Base-by-base conservation (phyloP, 2,797 vertebrate species). In the Sciaenops ocellatus region DNA sequence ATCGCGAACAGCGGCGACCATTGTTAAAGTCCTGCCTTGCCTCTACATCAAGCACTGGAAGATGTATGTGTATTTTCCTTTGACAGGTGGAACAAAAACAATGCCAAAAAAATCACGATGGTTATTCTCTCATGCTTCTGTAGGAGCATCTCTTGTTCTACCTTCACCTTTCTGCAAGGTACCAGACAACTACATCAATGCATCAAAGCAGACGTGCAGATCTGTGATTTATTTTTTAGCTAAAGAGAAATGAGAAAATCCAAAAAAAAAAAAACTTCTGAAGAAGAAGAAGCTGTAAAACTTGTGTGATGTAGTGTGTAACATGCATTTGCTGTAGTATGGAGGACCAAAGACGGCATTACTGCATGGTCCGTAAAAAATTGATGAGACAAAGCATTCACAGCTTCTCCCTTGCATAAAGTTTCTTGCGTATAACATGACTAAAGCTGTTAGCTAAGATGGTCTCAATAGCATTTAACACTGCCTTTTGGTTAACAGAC, bases 1-100 rank as follows among this genome's bases (percentile, higher is more conserved):
- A 63, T 70, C 48, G 22, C 16, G 24, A 83, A 89, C 71, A 86
- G 6, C 55, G 63, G 30, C 55, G 55, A 4, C 48, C 51, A 30
- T 66, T 87, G 67, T 78, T 13, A 34, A 30, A 24, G 72, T 57
- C 18, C 28, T 15, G 15, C 48, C n/a, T 57, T 3, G 5, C 44
- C 28, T 57, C 22, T 54, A 47, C 22, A 16, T n/a, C 12, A n/a
- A 61, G 42, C 17, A 7, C 44, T 0, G 18, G 11, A 5, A 7
- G 4, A 22, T 44, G 22, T 41, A 22, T 44, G 22, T 41, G 18
- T 20, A 4, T 34, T 62, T 62, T 17, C n/a, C 16, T 41, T n/a
- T 15, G 28, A 73, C 56, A 38, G 52, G 24, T 59, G 24, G 42
- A 52, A 30, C 18, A 22, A 41, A 38, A 69, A 50, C 30, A 11